phyloP scores from a whole-genome alignment of 2,797 vertebrate genomes.

The Cirrhinus mrigala region DNA sequence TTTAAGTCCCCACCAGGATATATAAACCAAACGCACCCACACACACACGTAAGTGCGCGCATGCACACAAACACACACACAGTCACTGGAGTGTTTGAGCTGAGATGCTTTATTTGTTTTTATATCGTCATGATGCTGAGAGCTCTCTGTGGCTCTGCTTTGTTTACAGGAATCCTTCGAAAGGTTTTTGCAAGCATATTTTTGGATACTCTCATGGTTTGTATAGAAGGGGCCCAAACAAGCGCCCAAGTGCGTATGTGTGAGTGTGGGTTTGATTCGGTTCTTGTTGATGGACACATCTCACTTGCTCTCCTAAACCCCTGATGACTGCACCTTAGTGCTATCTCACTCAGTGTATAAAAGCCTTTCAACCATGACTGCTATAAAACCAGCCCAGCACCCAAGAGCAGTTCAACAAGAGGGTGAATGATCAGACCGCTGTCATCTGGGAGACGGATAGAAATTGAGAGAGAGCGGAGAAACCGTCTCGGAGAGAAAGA shows the following conservation, averaged over 20 bases:
- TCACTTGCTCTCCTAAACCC: slow-evolving; percentile 46
- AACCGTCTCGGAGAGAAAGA: slow-evolving; percentile 1
- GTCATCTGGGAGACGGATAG: slow-evolving; percentile 34
- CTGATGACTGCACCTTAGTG: slow-evolving; percentile 66
- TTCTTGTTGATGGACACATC: slow-evolving; percentile 54
- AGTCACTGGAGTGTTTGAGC: slow-evolving; percentile 25
- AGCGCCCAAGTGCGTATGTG: not conserved
- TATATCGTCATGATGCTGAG: slow-evolving; percentile 20
- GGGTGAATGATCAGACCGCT: slow-evolving; percentile 43
- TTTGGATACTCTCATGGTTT: slow-evolving; percentile 35
- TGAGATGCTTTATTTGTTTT: slow-evolving; percentile 40
- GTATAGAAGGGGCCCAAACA: slow-evolving; percentile 13
- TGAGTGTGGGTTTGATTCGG: slow-evolving; percentile 15
- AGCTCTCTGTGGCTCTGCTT: slow-evolving; percentile 33
- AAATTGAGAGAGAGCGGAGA: slow-evolving; percentile 23
- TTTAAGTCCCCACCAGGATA: too few species aligned
- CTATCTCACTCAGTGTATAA: slow-evolving; percentile 76
- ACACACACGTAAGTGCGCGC: too few species aligned
- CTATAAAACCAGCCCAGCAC: slow-evolving; percentile 73
- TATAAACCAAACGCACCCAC: too few species aligned
- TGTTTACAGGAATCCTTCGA: slow-evolving; percentile 33
- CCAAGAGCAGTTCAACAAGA: slow-evolving; percentile 66
- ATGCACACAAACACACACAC: not conserved
- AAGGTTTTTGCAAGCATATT: slow-evolving; percentile 46
- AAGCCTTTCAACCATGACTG: slow-evolving; percentile 78